Conservation (phyloP, 2,888 invertebrate species). For the Hirtodrosophila histrioides region DNA sequence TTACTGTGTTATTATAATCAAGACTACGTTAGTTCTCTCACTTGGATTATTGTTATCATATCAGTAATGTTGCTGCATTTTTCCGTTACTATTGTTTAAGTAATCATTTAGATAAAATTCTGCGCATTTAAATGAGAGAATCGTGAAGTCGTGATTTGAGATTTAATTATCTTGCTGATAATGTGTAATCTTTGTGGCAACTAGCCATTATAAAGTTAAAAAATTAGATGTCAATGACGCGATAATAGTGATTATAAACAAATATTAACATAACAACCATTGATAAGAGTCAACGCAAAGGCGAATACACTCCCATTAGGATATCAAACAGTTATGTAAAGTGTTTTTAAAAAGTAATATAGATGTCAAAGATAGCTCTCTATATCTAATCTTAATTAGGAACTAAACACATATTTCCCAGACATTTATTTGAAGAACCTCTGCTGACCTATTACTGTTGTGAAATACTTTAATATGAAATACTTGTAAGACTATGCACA, state of each 20-base stretch:
- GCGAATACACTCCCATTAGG: neutral
- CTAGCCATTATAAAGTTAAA: slow-evolving; percentile 11
- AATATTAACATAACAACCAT: slow-evolving; percentile 3
- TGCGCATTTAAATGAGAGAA: slow-evolving; percentile 1
- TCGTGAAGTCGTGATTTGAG: neutral
- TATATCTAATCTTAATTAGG: slow-evolving; percentile 22
- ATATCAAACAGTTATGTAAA: slow-evolving; percentile 20
- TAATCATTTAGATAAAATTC: neutral
- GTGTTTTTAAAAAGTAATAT: slow-evolving; percentile 9
- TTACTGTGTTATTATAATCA: no score
- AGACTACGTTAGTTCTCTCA: neutral
- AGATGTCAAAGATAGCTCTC: neutral
- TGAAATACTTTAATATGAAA: slow-evolving; percentile 6
- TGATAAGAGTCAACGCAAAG: slow-evolving; percentile 26
- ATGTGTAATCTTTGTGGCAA: slow-evolving; percentile 29
- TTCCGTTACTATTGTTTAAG: neutral
- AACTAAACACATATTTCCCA: slow-evolving; percentile 34
- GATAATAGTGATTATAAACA: slow-evolving; percentile 27
- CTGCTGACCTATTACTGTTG: slow-evolving; percentile 15
- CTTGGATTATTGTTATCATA: neutral
- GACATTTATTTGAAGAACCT: slow-evolving; percentile 17
- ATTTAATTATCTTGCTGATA: slow-evolving; percentile 13
- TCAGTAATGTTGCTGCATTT: neutral
- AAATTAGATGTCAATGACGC: slow-evolving; percentile 42
- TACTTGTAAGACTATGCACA: slow-evolving; percentile 21